Evolutionary conservation across 2,797 vertebrate species (phyloP).

Genomic region (Naso thynnoides): DNA sequence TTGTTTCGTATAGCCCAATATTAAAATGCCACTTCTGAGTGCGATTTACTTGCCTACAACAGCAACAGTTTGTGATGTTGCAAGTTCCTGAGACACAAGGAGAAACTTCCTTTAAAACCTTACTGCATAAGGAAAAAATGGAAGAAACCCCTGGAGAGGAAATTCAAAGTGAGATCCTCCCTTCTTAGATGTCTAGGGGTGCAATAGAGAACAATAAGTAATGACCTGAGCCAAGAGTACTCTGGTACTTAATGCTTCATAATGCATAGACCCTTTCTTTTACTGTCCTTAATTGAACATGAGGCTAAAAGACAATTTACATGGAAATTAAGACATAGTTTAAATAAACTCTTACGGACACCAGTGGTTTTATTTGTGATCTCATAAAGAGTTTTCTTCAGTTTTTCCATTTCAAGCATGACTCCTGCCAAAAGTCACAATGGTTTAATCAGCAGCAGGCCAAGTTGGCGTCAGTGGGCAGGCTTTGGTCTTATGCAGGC

Average conservation of each 20-base stretch:
- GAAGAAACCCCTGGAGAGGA: conserved; percentile 22
- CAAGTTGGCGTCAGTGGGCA: conserved; percentile 76
- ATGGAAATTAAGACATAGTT: conserved; percentile 11
- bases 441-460: conserved; percentile 76
- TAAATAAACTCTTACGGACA: conserved; percentile 7
- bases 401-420: conserved; percentile 67
- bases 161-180: conserved; percentile 42
- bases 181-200: conserved; percentile 19
- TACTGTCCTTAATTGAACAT: conserved; percentile 7
- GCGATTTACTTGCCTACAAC: background rate
- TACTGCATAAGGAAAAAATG: conserved; percentile 16
- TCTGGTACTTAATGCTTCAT: background rate
- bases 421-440: conserved; percentile 75
- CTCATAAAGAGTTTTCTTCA: conserved; percentile 54
- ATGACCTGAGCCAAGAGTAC: conserved; percentile 6
- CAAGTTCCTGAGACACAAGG: background rate
- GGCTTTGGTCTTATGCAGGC: conserved; percentile 72
- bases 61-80: conserved; percentile 3
- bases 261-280: background rate
- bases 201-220: conserved; percentile 34
- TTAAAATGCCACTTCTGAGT: background rate
- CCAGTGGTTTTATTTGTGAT: conserved; percentile 52
- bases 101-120: conserved; percentile 22
- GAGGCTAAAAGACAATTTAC: background rate
- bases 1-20: background rate